Base-by-base conservation (phyloP, 1,140 invertebrate genomes). In the Magallana gigas region DNA sequence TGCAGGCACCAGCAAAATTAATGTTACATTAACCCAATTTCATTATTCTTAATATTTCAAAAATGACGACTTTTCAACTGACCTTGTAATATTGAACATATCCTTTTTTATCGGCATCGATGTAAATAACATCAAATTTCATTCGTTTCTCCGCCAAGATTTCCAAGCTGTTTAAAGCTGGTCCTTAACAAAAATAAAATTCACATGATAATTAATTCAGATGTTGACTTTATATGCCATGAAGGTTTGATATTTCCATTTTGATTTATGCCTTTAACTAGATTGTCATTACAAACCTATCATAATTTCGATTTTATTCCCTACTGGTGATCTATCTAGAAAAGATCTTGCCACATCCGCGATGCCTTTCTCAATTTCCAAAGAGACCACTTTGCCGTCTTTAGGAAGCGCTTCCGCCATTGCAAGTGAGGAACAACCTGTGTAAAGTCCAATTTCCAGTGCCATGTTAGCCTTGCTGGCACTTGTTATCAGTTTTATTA, bases 331-430 rank as follows among this genome's bases (percentile, higher is more conserved):
- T 83, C 88, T 87, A 56, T 86, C 86, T 56, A 91, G 87, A 58
- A 88, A 85, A 18, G 59, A 86, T 18, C 89, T 85, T 59, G 89
- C 90, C 82, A 91, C 14, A 11, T 90, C 81, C 12, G 68, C 85
- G 1, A 93, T 81, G 68, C 87, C 91, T 57, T 86, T 85, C 14
- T 90, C 85, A 80, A 89, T 81, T 60, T 93, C 92, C 12, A 88
- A 88, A 0, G 92, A 90, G 48, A 90, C 80, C 18, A 93, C 89
- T 57, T 81, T 76, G 1, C 90, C 91, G 23, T 92, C 88, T 68
- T 84, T 87, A 6, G 91, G 92, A 85, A 93, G 85, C 14, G 88
- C 92, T 84, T 93, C 92, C n/a, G 92, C 92, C 89, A 92, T 92
- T 48, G 88, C 87, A 23, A 92, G 71, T 5, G 92, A 90, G 14